phyloP scores from a whole-genome alignment of 2,113 vertebrate species.

The Onychorhynchus coronatus region DNA sequence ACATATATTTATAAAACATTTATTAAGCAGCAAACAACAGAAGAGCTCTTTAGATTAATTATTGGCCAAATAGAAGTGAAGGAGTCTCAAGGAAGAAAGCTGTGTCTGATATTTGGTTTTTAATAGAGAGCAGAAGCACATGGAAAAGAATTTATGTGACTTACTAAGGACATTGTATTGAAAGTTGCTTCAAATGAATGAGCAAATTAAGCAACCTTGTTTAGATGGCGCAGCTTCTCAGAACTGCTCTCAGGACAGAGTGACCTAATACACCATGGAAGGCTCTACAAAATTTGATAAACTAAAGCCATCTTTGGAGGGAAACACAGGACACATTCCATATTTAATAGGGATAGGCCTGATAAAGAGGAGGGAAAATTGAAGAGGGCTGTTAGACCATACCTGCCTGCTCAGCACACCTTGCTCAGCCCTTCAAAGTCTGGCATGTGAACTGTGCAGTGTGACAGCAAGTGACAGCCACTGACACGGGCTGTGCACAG shows the following conservation, averaged over 20 bases:
- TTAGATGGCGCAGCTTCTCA: background rate
- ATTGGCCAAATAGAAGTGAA: background rate
- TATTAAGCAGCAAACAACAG: background rate
- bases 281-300: background rate
- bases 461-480: background rate
- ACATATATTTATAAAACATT: background rate
- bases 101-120: background rate
- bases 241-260: background rate
- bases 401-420: rapidly evolving
- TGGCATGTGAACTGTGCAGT: rapidly evolving
- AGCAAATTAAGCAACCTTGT: background rate
- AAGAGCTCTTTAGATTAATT: background rate
- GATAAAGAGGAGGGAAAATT: background rate
- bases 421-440: background rate
- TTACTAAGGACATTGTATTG: background rate
- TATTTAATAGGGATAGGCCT: background rate
- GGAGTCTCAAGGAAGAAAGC: background rate
- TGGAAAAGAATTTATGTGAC: background rate
- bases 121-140: background rate
- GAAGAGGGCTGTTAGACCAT: background rate
- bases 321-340: background rate
- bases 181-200: background rate
- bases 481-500: background rate
- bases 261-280: background rate
- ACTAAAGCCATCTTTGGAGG: background rate